These are phyloP conservation scores for Lamellibrachia satsuma DNA, from an alignment of 2,888 invertebrate species.

Conservation along the genomic window DNA sequence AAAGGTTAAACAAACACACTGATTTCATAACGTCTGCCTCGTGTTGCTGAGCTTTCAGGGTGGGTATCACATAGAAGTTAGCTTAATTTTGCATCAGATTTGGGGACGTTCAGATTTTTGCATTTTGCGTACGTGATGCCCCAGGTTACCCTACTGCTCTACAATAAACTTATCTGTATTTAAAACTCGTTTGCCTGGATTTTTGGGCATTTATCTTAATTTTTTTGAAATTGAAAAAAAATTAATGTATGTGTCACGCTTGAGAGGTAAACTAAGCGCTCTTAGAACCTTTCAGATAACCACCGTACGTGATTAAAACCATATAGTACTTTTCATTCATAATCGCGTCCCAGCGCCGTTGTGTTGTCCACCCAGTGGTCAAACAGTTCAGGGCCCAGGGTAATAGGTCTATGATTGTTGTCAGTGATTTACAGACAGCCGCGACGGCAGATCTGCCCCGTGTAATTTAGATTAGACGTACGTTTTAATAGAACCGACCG, in stretches of 20 bases:
- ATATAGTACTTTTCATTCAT: background rate
- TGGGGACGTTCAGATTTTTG: too few species aligned
- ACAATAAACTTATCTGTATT: background rate
- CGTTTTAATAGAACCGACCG: background rate
- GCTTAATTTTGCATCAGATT: too few species aligned
- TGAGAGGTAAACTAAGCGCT: background rate
- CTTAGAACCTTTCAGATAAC: background rate
- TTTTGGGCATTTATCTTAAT: background rate
- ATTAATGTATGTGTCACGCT: background rate
- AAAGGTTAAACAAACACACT: too few species aligned
- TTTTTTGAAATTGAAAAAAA: background rate
- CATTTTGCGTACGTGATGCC: too few species aligned
- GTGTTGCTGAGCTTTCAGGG: too few species aligned
- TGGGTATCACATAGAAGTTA: too few species aligned
- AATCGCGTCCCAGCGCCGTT: background rate
- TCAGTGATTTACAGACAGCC: background rate
- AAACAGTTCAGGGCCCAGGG: background rate
- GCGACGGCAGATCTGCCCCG: background rate
- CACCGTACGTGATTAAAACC: background rate
- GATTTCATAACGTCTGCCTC: too few species aligned
- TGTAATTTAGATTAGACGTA: constrained; percentile 6
- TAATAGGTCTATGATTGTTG: background rate
- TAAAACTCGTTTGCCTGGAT: background rate
- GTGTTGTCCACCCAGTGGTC: background rate
- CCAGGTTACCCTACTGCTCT: too few species aligned